Evolutionary conservation across 1,140 invertebrate species (phyloP).

Genomic region (Olivierus martensii): DNA sequence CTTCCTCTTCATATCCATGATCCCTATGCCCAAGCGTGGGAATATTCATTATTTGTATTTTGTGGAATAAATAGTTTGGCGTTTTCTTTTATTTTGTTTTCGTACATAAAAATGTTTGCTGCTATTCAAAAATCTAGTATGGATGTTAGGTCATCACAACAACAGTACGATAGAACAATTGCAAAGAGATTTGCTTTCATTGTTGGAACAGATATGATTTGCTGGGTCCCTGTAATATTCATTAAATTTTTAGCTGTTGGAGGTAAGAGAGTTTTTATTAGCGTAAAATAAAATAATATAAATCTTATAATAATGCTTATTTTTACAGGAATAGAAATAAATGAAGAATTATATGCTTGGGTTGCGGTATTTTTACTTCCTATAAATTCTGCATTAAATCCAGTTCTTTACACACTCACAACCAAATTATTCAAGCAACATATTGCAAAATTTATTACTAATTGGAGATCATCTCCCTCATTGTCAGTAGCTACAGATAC

Average conservation of each 20-base stretch:
- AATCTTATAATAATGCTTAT: neutral
- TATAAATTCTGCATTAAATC: constrained; percentile 42
- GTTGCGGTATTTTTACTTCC: constrained; percentile 43
- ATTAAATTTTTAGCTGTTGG: constrained; percentile 49
- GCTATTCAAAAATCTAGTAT: constrained; percentile 40
- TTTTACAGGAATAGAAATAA: constrained; percentile 24
- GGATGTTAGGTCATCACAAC: constrained; percentile 40
- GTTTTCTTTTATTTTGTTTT: constrained; percentile 38
- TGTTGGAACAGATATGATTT: constrained; percentile 52
- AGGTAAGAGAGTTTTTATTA: constrained; percentile 18
- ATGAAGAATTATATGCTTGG: constrained; percentile 32
- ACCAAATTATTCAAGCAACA: constrained; percentile 16
- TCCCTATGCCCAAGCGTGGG: constrained; percentile 41
- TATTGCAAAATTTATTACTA: constrained; percentile 1
- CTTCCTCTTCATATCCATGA: constrained; percentile 42
- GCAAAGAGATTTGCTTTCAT: constrained; percentile 58
- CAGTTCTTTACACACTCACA: constrained; percentile 41
- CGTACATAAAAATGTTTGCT: constrained; percentile 48
- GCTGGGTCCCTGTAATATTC: constrained; percentile 57
- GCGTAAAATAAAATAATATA: too few species aligned
- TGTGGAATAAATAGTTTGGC: constrained; percentile 39
- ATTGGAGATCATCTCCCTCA: too few species aligned
- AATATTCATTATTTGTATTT: constrained; percentile 44
- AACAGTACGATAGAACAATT: constrained; percentile 47
- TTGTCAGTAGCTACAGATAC: too few species aligned